Conservation (phyloP, 2,888 invertebrate species). For the Rapana venosa region DNA sequence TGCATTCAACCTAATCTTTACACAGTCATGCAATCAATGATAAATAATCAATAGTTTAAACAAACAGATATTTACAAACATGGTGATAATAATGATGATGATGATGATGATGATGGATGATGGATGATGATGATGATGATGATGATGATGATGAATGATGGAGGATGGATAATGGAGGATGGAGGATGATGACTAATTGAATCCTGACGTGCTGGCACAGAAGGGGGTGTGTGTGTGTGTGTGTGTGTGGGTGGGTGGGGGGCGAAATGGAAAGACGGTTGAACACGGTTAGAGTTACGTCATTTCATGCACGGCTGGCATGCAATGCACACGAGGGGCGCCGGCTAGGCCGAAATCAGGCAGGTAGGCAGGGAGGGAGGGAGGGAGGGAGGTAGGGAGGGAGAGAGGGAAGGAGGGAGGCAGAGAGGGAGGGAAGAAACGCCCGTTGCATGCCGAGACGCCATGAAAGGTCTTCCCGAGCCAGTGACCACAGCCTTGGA, state of each 20-base stretch:
- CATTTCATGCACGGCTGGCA: conserved; percentile 12
- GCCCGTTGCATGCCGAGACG: conserved; percentile 26
- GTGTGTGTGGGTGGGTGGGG: no score
- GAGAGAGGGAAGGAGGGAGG: no score
- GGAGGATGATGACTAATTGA: neutral
- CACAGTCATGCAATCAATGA: no score
- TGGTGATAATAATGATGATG: no score
- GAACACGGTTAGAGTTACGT: conserved; percentile 11
- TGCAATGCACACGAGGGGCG: conserved; percentile 7
- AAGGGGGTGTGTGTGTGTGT: no score
- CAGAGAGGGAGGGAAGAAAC: neutral
- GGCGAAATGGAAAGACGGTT: neutral
- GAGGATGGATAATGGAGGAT: no score
- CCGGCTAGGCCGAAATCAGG: neutral
- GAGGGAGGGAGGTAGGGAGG: no score
- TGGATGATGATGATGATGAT: no score
- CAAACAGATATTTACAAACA: no score
- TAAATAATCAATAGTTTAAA: no score
- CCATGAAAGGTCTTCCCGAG: neutral
- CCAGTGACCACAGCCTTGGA: neutral
- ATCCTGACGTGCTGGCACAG: neutral
- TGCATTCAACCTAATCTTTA: no score
- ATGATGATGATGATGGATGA: no score
- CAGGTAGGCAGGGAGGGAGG: neutral
- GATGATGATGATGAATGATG: neutral